phyloP scores from a whole-genome alignment of 2,797 vertebrate genomes.

The Geotria australis region DNA sequence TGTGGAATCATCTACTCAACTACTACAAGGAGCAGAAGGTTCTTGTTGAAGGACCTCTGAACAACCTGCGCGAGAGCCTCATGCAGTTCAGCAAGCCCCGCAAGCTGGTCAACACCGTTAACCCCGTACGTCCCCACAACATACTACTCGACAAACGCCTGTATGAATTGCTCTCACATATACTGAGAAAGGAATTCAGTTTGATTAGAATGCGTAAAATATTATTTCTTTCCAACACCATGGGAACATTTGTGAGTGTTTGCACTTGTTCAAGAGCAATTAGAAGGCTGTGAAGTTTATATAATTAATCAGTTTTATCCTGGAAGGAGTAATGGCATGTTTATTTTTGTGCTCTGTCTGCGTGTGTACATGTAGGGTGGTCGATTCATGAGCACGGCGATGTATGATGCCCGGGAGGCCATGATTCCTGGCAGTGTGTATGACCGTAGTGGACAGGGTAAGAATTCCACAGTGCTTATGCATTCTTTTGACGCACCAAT shows the following conservation, averaged over 20 bases:
- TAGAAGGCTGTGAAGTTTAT: no score
- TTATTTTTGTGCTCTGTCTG: no score
- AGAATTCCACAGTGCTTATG: constrained; percentile 1
- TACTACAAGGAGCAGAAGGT: constrained; percentile 99
- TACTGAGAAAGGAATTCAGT: no score
- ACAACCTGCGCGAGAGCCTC: constrained; percentile 86
- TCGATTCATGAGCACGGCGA: constrained; percentile 93
- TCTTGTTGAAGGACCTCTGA: constrained; percentile 79
- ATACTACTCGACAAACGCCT: no score
- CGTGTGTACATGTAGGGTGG: constrained; percentile 31
- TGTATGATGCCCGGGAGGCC: constrained; percentile 89
- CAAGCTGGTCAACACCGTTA: constrained; percentile 92
- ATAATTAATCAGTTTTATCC: no score
- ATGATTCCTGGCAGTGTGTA: constrained; percentile 92
- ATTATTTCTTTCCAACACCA: no score
- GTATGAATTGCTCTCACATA: no score
- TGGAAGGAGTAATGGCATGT: no score
- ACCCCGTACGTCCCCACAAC: constrained; percentile 33
- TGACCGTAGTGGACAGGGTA: constrained; percentile 65
- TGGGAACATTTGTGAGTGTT: no score
- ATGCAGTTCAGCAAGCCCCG: constrained; percentile 99
- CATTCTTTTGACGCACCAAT: background rate
- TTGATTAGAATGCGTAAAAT: no score
- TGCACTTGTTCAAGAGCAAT: no score
- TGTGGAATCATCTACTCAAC: constrained; percentile 94